Conservation (phyloP, 2,113 vertebrate species). For the Chaenocephalus aceratus region DNA sequence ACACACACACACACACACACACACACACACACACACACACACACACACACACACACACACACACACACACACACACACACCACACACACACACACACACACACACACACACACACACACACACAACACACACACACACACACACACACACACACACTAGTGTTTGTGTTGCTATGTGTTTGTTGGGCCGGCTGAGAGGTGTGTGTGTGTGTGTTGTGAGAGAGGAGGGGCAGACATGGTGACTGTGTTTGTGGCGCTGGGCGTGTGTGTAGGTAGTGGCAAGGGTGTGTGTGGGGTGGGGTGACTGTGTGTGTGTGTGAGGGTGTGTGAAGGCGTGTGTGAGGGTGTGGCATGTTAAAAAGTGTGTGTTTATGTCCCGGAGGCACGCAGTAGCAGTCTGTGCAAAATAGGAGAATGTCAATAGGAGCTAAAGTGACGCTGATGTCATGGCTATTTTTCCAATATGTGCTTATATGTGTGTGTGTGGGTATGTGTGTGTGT, state of each 20-base stretch:
- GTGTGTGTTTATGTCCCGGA: constrained; percentile 77
- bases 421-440: constrained; percentile 70
- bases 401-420: constrained; percentile 73
- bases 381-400: constrained; percentile 58
- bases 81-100: too few relatives aligned
- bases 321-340: background rate
- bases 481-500: constrained; percentile 19
- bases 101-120: too few relatives aligned
- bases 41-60: too few relatives aligned
- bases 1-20: too few relatives aligned
- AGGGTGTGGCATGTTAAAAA: constrained; percentile 60
- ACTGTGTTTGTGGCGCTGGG: constrained; percentile 66
- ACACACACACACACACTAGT: constrained; percentile 10
- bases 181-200: constrained; percentile 44
- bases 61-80: too few relatives aligned
- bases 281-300: constrained; percentile 66
- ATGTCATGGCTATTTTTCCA: constrained; percentile 81
- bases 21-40: too few relatives aligned
- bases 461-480: constrained; percentile 21
- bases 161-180: constrained; percentile 62
- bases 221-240: constrained; percentile 49
- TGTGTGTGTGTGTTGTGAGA: constrained; percentile 41
- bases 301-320: constrained; percentile 28
- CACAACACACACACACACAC: too few relatives aligned
- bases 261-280: constrained; percentile 54